Base-by-base conservation (phyloP, 2,797 vertebrate genomes). In the Trematomus bernacchii region DNA sequence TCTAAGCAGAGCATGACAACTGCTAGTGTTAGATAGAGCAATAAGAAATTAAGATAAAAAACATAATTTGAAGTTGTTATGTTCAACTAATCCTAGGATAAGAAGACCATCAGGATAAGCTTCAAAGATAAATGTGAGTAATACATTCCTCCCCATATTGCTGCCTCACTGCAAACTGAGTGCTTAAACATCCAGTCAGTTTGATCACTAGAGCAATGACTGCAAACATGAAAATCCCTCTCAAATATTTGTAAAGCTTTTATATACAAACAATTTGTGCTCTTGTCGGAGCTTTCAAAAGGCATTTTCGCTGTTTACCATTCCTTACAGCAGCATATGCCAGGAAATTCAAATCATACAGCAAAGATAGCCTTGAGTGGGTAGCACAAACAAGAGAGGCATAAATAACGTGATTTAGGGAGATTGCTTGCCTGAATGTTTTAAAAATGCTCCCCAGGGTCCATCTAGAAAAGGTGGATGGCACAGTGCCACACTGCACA, bases 391-490 rank as follows among this genome's bases (percentile, higher is more conserved):
- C 7, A 52, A 61, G 27, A 19, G 30, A 37, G 23, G 68, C 15
- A 62, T 77, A 66, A 73, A 76, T 69, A 71, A 70, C 27, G 60
- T 27, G 30, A 74, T 80, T 83, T 58, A 79, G 51, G 51, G 65
- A 79, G 54, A 73, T 63, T 77, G 63, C 51, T 78, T 0, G 0
- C 13, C 3, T n/a, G 27, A 79, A 37, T 80, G 69, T 76, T 81
- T 78, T 74, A 46, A 76, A 82, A 91, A 80, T 37, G 58, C 70
- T 69, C 79, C 77, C 69, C 14, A 23, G 65, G 66, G 76, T 73
- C 62, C 58, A 65, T 86, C 71, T 69, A 66, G 77, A 82, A 84
- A 79, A 73, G 66, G 27, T 81, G 78, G 37, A 76, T 73, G 78
- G 81, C 73, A 53, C 0, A 1, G 47, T 43, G 73, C 50, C 71